phyloP scores from a whole-genome alignment of 2,113 vertebrate genomes.

The Salvelinus alpinus region DNA sequence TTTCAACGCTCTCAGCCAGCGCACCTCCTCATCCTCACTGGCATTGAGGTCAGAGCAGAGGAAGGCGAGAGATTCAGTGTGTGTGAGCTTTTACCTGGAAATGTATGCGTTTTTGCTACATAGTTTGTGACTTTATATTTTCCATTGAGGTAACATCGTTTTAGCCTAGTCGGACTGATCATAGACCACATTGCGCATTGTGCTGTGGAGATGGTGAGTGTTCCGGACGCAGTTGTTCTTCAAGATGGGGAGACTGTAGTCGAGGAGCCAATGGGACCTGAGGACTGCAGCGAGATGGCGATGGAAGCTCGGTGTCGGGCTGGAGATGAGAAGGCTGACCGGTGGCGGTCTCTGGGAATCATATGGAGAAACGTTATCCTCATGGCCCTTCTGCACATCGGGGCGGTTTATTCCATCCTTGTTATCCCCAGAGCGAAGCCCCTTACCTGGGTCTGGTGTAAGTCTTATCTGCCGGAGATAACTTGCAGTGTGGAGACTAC shows the following conservation, averaged over 20 bases:
- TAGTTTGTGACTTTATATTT: background rate
- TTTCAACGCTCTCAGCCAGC: background rate
- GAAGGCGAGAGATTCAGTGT: background rate
- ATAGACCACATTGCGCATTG: background rate
- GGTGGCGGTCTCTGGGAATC: constrained; percentile 40
- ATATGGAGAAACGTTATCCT: constrained; percentile 78
- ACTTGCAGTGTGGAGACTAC: background rate
- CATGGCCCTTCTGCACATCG: constrained; percentile 65
- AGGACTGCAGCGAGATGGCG: background rate
- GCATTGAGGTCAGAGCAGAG: background rate
- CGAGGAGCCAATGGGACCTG: no score
- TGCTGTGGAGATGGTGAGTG: constrained; percentile 28
- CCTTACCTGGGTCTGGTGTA: constrained; percentile 79
- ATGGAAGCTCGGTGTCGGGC: background rate
- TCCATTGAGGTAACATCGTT: background rate
- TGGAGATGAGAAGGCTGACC: background rate
- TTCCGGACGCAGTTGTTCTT: constrained; percentile 14
- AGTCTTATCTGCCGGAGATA: constrained; percentile 44
- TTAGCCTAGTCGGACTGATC: background rate
- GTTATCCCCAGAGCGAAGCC: constrained; percentile 63
- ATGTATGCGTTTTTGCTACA: background rate
- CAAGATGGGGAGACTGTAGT: background rate
- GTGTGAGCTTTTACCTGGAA: background rate
- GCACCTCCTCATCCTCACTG: background rate
- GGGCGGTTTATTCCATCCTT: constrained; percentile 5